Base-by-base conservation (phyloP, 35 echinoderm and acorn worm genomes). In the Amphiura filiformis region DNA sequence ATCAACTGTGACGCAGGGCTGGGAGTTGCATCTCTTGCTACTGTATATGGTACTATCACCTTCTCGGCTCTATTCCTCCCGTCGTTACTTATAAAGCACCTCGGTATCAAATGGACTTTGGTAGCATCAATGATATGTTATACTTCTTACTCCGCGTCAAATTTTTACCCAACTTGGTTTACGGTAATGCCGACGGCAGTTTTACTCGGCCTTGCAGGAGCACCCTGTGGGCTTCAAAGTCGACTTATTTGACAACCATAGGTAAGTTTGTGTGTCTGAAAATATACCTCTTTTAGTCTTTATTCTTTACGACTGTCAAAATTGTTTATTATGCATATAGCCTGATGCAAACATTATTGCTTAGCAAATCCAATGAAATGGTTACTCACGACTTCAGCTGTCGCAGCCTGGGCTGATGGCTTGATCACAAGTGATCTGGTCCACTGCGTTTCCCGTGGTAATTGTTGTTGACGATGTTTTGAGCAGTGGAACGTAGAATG, bases 1-100 rank as follows among this genome's bases (percentile, higher is more conserved):
- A 94, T 97, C 49, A 97, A 97, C 65, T 97, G 95, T 38, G 95
- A 94, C 56, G 95, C 81, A 15, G 95, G 95, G 9, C 82, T 97
- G 0, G 95, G 95, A 1, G 36, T 97, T 20, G 95, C 95, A 0
- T 97, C 95, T 20, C 76, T 97, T 12, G 76, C 82, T 34, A 94
- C 92, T 39, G 92, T 97, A 18, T 97, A 97, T 41, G 95, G 32
- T 11, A 89, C 92, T 1, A 75, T 97, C 1, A 94, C 94, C 17
- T 22, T 97, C 34, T 97, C 95, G 31, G 90, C 93, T 35, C 88
- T 95, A 75, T 95, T 95, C 13, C 41, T 91, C 20, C 89, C 89
- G 13, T 84, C 93, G 0, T 31, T 91, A 1, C 56, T 85, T 32
- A 94, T 94, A 77, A 80, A 89, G 3, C 75, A 86, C 86, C 42